phyloP scores from a whole-genome alignment of 64 coral and sea anemone species.

The Montipora sp. region DNA sequence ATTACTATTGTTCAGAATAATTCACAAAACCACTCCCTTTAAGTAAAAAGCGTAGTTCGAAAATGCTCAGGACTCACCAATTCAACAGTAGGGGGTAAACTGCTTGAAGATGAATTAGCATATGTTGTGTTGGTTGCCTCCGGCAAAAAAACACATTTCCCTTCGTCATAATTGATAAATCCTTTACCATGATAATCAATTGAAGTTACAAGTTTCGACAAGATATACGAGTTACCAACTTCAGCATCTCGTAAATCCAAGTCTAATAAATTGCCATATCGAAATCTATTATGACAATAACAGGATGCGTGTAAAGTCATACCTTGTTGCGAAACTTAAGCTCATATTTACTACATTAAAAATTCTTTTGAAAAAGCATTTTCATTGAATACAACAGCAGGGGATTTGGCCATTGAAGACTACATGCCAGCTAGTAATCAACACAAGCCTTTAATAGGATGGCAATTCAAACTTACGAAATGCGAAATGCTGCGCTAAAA shows the following conservation, averaged over 20 bases:
- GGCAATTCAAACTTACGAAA: neutral
- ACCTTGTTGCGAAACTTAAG: neutral
- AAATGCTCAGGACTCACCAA: neutral
- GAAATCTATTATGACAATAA: neutral
- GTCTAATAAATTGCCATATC: neutral
- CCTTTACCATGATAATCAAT: slow-evolving; percentile 17
- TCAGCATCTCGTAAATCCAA: neutral
- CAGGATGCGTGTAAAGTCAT: neutral
- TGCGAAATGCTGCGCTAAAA: neutral
- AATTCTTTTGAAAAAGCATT: slow-evolving; percentile 23
- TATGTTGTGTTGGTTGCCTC: slow-evolving; percentile 36
- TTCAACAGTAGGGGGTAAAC: slow-evolving; percentile 47
- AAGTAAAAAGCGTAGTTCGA: neutral
- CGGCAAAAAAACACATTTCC: slow-evolving; percentile 40
- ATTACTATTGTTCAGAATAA: neutral
- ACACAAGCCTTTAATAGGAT: neutral
- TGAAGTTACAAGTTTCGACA: neutral
- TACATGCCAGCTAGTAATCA: slow-evolving; percentile 17
- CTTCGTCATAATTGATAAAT: slow-evolving; percentile 3
- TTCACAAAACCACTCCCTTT: neutral
- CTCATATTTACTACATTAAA: slow-evolving; percentile 10
- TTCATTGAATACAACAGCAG: slow-evolving; percentile 44
- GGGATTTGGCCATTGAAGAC: neutral
- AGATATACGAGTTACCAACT: neutral
- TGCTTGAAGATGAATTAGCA: neutral